Percentiles rank a stretch among this genome's conserved stretches.
These are phyloP conservation scores for Bucorvus abyssinicus DNA, from an alignment of 2,797 vertebrate species.

Conservation along the genomic window DNA sequence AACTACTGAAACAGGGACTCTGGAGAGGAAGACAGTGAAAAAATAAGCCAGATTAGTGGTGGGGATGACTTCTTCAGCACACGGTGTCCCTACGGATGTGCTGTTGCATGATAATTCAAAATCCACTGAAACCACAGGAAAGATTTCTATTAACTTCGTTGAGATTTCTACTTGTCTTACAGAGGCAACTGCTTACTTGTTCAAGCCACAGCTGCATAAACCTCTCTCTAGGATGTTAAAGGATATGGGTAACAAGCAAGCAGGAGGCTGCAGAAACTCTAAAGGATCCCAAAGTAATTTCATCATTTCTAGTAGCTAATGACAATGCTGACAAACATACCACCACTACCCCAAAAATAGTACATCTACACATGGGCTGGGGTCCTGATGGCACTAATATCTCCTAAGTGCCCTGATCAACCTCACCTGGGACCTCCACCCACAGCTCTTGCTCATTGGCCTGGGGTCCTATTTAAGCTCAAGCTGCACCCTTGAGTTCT, in stretches of 20 bases:
- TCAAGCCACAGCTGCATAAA: neutral
- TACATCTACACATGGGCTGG: neutral
- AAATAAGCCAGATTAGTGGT: neutral
- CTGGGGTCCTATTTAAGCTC: neutral
- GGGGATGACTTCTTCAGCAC: neutral
- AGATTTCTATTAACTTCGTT: neutral
- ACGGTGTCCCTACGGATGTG: neutral
- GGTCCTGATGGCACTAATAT: neutral
- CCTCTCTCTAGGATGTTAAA: neutral
- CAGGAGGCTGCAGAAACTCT: neutral
- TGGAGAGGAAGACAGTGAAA: neutral
- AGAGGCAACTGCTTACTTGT: neutral
- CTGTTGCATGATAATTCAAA: neutral
- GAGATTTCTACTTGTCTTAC: neutral
- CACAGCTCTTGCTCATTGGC: neutral
- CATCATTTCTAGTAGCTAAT: neutral
- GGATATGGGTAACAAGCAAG: neutral
- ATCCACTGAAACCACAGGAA: neutral
- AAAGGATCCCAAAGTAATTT: neutral
- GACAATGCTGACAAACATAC: neutral
- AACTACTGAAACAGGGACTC: neutral
- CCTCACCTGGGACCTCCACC: neutral
- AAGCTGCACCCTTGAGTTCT: rapidly evolving
- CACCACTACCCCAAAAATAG: neutral
- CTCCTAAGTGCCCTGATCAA: neutral